Evolutionary conservation across 2,888 invertebrate species (phyloP).

Genomic region (Ashinkailepas kermadecensis): DNA sequence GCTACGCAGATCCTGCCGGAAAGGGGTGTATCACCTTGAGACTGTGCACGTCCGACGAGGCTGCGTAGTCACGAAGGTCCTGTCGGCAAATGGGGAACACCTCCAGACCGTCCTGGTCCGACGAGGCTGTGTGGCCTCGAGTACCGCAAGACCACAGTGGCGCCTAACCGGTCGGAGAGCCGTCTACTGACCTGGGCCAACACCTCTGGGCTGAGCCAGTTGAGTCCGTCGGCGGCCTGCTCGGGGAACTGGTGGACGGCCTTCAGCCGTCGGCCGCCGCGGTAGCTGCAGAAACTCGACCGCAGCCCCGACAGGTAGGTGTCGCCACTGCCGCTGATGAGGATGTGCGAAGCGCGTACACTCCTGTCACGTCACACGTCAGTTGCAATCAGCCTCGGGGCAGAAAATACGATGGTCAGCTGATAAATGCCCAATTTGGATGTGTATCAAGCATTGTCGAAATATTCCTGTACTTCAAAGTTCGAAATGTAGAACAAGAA

Average conservation of each 20-base stretch:
- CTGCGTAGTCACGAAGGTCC: constrained; percentile 78
- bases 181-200: constrained; percentile 60
- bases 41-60: constrained; percentile 85
- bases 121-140: too few relatives aligned
- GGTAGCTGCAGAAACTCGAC: constrained; percentile 64
- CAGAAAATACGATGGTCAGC: not conserved
- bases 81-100: constrained; percentile 37
- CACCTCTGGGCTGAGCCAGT: constrained; percentile 88
- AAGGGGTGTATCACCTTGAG: constrained; percentile 40
- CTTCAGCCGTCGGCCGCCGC: constrained; percentile 60
- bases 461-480: too few relatives aligned
- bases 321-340: constrained; percentile 62
- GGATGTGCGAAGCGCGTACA: constrained; percentile 72
- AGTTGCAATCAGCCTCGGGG: not conserved
- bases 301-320: constrained; percentile 70
- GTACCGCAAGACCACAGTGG: too few relatives aligned
- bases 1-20: not conserved
- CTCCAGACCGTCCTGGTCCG: too few relatives aligned
- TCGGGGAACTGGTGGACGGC: constrained; percentile 65
- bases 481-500: too few relatives aligned
- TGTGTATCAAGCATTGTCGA: too few relatives aligned
- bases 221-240: constrained; percentile 59
- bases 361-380: constrained; percentile 50
- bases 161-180: constrained; percentile 32
- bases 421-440: too few relatives aligned